A percentile compares a stretch with the other conserved stretches of the same genome.
These are phyloP conservation scores for Globodera rostochiensis DNA, from an alignment of 1,140 invertebrate genomes.

Conservation along the genomic window DNA sequence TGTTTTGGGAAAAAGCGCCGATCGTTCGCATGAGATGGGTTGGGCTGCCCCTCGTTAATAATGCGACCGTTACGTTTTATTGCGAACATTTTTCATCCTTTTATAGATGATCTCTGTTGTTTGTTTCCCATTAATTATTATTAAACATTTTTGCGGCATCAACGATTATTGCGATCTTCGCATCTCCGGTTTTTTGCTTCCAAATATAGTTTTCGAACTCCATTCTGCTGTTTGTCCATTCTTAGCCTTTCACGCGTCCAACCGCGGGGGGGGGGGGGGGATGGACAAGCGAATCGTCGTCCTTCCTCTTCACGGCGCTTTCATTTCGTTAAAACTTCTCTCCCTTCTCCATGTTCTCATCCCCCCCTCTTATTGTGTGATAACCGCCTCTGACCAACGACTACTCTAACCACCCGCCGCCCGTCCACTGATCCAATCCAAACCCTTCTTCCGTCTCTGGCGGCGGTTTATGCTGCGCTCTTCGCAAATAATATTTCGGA, in stretches of 20 bases:
- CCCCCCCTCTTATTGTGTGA: neutral
- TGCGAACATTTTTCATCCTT: neutral
- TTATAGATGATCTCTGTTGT: neutral
- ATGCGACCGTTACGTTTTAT: neutral
- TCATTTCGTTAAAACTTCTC: neutral
- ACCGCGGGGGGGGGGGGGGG: neutral
- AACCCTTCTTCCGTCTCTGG: neutral
- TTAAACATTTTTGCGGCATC: neutral
- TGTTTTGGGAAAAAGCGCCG: neutral
- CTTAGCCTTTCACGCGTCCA: neutral
- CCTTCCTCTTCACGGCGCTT: neutral
- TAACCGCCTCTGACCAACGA: neutral
- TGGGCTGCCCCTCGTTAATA: neutral
- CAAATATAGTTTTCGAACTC: neutral
- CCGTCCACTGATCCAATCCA: neutral
- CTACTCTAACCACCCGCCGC: neutral
- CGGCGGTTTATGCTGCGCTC: slow-evolving; percentile 14
- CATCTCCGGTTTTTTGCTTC: neutral
- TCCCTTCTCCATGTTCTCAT: neutral
- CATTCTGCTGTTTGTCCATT: neutral
- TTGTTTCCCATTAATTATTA: neutral
- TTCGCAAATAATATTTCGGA: slow-evolving; percentile 10
- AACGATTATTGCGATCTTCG: neutral
- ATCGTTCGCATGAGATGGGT: no score
- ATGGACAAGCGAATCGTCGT: no score